phyloP scores from a whole-genome alignment of 2,888 invertebrate genomes.

The Nemoura dubitans region DNA sequence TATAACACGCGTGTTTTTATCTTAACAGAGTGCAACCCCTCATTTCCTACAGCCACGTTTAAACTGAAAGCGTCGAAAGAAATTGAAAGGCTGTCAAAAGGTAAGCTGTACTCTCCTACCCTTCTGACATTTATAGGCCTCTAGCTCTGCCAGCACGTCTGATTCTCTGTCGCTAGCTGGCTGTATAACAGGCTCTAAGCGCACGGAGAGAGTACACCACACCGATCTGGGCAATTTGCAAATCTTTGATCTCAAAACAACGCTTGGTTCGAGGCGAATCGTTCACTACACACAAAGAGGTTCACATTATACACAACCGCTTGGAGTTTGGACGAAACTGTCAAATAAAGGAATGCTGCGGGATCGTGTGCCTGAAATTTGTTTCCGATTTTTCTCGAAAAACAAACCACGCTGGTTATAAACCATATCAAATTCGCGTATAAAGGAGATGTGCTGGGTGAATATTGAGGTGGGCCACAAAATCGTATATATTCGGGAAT shows the following conservation, averaged over 20 bases:
- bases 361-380: background rate
- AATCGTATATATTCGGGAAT: too few relatives aligned
- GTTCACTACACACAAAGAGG: background rate
- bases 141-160: background rate
- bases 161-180: background rate
- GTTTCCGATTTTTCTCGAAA: background rate
- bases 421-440: too few relatives aligned
- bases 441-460: too few relatives aligned
- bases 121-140: background rate
- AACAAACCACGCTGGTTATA: too few relatives aligned
- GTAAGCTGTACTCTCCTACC: conserved; percentile 27
- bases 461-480: too few relatives aligned
- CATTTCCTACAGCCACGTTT: conserved; percentile 30
- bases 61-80: background rate
- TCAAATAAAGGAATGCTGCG: too few relatives aligned
- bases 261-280: background rate
- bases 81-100: conserved; percentile 46
- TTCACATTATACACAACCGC: background rate
- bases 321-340: too few relatives aligned
- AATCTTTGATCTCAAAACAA: background rate
- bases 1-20: conserved; percentile 14
- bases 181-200: background rate
- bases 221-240: background rate
- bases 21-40: conserved; percentile 28
- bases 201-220: background rate